Base-by-base conservation (phyloP, 2,797 vertebrate genomes). In the Clamator glandarius region DNA sequence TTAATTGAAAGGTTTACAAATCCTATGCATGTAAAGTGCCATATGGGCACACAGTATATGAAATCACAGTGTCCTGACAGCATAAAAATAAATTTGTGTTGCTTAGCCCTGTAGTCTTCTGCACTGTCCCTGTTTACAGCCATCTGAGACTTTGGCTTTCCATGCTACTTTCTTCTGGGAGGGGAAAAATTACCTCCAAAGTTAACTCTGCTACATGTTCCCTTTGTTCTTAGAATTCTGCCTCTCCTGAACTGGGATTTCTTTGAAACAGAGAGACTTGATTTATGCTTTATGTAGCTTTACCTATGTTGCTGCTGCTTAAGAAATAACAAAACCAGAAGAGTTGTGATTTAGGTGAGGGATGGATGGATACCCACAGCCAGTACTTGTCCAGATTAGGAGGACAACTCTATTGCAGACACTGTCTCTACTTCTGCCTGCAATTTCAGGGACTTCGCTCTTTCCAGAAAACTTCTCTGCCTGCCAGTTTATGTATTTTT, bases 21-120 rank as follows among this genome's bases (percentile, higher is more conserved):
- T 91, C 89, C 82, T 74, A 41, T 86, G 74, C 83, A 52, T 78
- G 83, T 84, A 15, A 89, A 94, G 85, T 92, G 70, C 93, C 95
- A 95, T 95, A 94, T 95, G 92, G 93, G 86, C 93, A 79, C 91
- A 92, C 3, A 19, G 90, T 88, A 81, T 90, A 93, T 93, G 86
- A 88, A 96, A 96, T 93, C 92, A 93, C 68, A 26, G 77, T 84
- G 87, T 96, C 92, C 92, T 96, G 91, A 95, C 93, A 96, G 94
- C 91, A 89, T 54, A 92, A 92, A 96, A 88, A 94, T 96, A 95
- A 92, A 86, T 86, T 58, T 86, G 72, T 86, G 63, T 92, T 88
- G 9, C 85, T 96, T 94, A 93, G 87, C 85, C 57, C 67, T 61
- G 69, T 18, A 76, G 50, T 64, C 69, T 92, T 81, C 58, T 94